Conservation (phyloP, 2,113 vertebrate species). For the Cervus canadensis region DNA sequence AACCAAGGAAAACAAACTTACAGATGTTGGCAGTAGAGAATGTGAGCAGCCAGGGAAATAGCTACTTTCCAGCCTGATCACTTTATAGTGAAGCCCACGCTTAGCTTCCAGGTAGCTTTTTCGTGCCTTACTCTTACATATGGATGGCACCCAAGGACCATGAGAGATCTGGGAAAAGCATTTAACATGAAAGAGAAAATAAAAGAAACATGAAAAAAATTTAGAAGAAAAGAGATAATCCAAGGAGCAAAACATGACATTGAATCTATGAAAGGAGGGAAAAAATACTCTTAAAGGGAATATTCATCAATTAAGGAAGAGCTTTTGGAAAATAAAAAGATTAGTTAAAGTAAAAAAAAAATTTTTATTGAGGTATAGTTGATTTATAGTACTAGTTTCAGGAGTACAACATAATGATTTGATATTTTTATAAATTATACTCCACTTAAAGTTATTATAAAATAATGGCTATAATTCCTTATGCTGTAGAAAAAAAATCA, state of each 20-base stretch:
- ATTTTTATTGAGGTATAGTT: not conserved
- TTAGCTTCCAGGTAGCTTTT: not conserved
- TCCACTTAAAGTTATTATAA: not conserved
- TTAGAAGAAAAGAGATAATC: not conserved
- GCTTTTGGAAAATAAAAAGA: not conserved
- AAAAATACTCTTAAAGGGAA: not conserved
- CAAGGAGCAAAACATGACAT: not conserved
- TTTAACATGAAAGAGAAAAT: not conserved
- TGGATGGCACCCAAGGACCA: not conserved
- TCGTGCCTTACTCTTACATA: not conserved
- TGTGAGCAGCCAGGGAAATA: not conserved
- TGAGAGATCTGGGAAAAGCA: not conserved
- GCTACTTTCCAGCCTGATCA: not conserved
- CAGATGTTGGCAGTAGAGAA: not conserved
- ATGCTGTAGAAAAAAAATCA: not conserved
- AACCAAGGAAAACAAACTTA: not conserved
- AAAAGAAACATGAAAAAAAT: not conserved
- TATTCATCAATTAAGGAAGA: not conserved
- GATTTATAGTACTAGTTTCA: not conserved
- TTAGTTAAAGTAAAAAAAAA: not conserved
- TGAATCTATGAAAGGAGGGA: not conserved
- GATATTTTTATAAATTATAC: not conserved
- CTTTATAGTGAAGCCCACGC: not conserved
- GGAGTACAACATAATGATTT: not conserved
- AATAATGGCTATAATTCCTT: not conserved